Evolutionary conservation across 2,113 vertebrate species (phyloP).

Genomic region (Apteryx owenii): DNA sequence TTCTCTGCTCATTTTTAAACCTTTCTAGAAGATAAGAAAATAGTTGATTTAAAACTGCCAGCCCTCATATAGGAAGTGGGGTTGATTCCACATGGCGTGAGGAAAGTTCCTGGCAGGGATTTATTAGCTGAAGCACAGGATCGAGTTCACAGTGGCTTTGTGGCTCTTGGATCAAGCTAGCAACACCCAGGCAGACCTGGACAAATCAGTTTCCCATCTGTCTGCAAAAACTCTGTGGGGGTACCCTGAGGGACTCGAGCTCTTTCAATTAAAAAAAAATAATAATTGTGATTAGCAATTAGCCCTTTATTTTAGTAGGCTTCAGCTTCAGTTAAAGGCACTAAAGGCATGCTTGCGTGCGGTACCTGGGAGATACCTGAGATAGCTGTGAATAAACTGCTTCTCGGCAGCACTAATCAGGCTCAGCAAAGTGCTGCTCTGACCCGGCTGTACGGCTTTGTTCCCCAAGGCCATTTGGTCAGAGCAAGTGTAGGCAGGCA

Average conservation of each 20-base stretch:
- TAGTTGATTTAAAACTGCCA: not conserved
- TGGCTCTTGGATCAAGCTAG: not conserved
- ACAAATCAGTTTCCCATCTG: not conserved
- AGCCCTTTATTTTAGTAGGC: not conserved
- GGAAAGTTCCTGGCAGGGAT: not conserved
- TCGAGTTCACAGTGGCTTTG: not conserved
- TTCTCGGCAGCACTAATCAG: not conserved
- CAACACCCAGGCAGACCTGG: not conserved
- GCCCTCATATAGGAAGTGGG: not conserved
- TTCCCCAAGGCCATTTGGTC: not conserved
- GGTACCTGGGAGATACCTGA: not conserved
- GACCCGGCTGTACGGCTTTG: not conserved
- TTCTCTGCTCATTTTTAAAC: not conserved
- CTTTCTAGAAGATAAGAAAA: not conserved
- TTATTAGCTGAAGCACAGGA: not conserved
- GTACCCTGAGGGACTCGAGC: not conserved
- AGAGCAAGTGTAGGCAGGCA: not conserved
- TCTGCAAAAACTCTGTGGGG: not conserved
- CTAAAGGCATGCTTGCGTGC: not conserved
- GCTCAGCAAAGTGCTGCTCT: not conserved
- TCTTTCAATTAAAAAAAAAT: constrained; percentile 21
- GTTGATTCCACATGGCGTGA: rapidly evolving
- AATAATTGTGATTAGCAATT: not conserved
- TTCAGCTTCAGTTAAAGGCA: not conserved
- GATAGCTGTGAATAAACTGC: not conserved